These are phyloP conservation scores for Leptestheria dahalacensis DNA, from an alignment of 1,140 invertebrate species.

Conservation along the genomic window DNA sequence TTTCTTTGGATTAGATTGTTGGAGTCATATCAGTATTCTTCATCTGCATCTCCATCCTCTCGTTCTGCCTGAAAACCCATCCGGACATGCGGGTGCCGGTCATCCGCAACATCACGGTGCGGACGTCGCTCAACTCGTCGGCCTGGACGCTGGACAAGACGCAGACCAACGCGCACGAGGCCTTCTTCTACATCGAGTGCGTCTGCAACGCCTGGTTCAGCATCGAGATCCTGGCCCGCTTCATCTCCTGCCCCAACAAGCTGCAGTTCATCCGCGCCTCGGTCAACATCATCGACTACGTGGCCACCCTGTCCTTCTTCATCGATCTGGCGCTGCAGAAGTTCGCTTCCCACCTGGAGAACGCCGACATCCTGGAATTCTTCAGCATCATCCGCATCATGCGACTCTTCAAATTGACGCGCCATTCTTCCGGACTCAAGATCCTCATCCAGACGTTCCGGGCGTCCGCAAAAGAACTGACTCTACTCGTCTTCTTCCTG, in stretches of 20 bases:
- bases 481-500: conserved; percentile 87
- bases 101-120: conserved; percentile 68
- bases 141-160: conserved; percentile 80
- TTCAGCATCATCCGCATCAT: conserved; percentile 98
- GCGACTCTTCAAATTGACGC: conserved; percentile 92
- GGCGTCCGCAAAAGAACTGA: conserved; percentile 93
- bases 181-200: conserved; percentile 98
- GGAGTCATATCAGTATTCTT: conserved; percentile 93
- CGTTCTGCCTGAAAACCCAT: conserved; percentile 97
- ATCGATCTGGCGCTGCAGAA: conserved; percentile 78
- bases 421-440: conserved; percentile 91
- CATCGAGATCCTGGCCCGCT: conserved; percentile 88
- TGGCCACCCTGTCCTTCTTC: conserved; percentile 96
- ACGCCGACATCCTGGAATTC: conserved; percentile 95
- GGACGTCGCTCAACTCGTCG: conserved; percentile 47
- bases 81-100: conserved; percentile 94
- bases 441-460: conserved; percentile 95
- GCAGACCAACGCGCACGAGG: conserved; percentile 87
- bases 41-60: conserved; percentile 95
- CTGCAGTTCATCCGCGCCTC: conserved; percentile 82
- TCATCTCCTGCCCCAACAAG: conserved; percentile 84
- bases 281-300: conserved; percentile 96
- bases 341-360: conserved; percentile 81
- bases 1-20: no score
- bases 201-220: conserved; percentile 99